These are phyloP conservation scores for Coenonympha arcania DNA, from an alignment of 2,888 invertebrate genomes.

Conservation along the genomic window DNA sequence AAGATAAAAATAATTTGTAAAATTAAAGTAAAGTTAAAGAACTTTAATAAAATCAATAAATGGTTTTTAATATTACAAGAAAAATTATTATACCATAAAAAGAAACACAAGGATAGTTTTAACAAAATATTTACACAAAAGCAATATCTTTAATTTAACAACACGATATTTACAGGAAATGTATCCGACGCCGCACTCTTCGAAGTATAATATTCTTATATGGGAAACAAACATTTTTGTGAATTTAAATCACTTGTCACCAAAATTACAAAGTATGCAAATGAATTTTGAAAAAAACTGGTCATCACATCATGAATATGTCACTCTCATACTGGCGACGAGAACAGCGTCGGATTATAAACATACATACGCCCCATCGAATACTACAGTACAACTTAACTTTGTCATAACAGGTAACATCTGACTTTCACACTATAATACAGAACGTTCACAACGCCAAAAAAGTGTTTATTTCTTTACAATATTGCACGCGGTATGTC, in stretches of 20 bases:
- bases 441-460: constrained; percentile 74
- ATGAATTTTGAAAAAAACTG: neutral
- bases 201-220: neutral
- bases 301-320: neutral
- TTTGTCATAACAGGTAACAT: constrained; percentile 75
- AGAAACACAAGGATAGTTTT: constrained; percentile 57
- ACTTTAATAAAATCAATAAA: constrained; percentile 50
- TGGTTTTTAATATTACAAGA: constrained; percentile 28
- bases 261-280: neutral
- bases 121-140: constrained; percentile 73
- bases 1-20: constrained; percentile 20
- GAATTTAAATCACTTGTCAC: neutral
- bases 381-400: constrained; percentile 67
- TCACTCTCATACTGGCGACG: neutral
- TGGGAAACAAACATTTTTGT: neutral
- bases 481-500: constrained; percentile 73
- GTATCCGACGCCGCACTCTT: constrained; percentile 34
- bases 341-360: constrained; percentile 11
- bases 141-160: constrained; percentile 71
- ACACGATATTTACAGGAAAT: constrained; percentile 65
- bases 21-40: constrained; percentile 25
- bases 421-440: constrained; percentile 72
- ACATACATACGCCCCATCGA: constrained; percentile 23
- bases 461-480: constrained; percentile 63
- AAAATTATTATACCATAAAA: constrained; percentile 47